phyloP scores from a whole-genome alignment of 2,797 vertebrate species.

The Podarcis siculus region DNA sequence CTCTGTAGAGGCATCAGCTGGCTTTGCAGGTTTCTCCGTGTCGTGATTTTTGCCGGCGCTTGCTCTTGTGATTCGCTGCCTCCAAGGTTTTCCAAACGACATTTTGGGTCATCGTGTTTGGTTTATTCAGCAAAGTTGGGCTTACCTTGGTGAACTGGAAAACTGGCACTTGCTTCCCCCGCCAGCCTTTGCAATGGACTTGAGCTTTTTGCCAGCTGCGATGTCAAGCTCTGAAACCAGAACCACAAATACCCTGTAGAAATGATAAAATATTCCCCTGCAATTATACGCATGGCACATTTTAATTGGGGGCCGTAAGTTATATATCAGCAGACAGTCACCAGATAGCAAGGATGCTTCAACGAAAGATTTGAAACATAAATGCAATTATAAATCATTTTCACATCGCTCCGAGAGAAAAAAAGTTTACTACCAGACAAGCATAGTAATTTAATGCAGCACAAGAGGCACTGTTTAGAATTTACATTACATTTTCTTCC shows the following conservation, averaged over 20 bases:
- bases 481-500: conserved; percentile 11
- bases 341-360: background rate
- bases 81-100: background rate
- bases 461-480: conserved; percentile 7
- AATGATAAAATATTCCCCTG: conserved; percentile 56
- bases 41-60: too few relatives aligned
- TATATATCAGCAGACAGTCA: conserved; percentile 40
- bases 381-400: conserved; percentile 28
- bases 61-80: too few relatives aligned
- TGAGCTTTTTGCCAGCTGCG: conserved; percentile 57
- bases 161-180: conserved; percentile 53
- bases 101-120: background rate
- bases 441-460: background rate
- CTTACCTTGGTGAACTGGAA: conserved; percentile 88
- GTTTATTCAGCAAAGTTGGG: conserved; percentile 17
- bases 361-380: conserved; percentile 17
- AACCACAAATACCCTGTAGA: conserved; percentile 74
- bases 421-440: background rate
- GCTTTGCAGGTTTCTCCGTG: accelerated
- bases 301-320: conserved; percentile 33
- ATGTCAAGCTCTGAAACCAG: conserved; percentile 67
- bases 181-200: conserved; percentile 58
- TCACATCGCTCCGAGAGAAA: background rate
- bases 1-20: too few relatives aligned
- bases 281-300: conserved; percentile 17